Evolutionary conservation across 2,113 vertebrate species (phyloP).

Genomic region (Sylvietta virens): DNA sequence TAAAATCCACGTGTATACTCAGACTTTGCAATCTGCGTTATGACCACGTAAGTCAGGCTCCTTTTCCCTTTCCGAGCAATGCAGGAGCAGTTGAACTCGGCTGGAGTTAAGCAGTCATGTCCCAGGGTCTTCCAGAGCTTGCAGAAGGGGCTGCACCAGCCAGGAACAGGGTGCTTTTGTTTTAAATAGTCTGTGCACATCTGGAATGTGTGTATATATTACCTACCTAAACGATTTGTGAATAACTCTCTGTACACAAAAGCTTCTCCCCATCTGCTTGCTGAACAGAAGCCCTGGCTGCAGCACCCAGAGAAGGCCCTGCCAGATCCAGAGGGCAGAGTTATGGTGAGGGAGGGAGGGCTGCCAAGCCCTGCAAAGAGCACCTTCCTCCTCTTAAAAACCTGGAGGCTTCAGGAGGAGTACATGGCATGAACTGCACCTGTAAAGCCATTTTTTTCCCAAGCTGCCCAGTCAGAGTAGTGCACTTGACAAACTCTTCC

Average conservation of each 20-base stretch:
- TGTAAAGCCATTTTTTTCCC: not conserved
- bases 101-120: not conserved
- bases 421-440: rapidly evolving
- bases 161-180: not conserved
- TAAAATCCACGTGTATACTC: not conserved
- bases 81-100: not conserved
- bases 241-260: not conserved
- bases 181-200: not conserved
- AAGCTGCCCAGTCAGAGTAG: not conserved
- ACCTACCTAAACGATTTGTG: not conserved
- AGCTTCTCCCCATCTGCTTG: not conserved
- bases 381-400: not conserved
- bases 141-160: not conserved
- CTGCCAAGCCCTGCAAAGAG: not conserved
- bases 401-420: not conserved
- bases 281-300: not conserved
- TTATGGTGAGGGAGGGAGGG: not conserved
- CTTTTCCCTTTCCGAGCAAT: not conserved
- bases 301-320: not conserved
- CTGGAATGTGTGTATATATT: not conserved
- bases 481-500: not conserved
- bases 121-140: not conserved
- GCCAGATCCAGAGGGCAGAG: not conserved
- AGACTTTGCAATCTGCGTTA: not conserved
- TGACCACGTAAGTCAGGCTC: not conserved